These are phyloP conservation scores for Siniperca undulata DNA, from an alignment of 2,797 vertebrate genomes.

Conservation along the genomic window DNA sequence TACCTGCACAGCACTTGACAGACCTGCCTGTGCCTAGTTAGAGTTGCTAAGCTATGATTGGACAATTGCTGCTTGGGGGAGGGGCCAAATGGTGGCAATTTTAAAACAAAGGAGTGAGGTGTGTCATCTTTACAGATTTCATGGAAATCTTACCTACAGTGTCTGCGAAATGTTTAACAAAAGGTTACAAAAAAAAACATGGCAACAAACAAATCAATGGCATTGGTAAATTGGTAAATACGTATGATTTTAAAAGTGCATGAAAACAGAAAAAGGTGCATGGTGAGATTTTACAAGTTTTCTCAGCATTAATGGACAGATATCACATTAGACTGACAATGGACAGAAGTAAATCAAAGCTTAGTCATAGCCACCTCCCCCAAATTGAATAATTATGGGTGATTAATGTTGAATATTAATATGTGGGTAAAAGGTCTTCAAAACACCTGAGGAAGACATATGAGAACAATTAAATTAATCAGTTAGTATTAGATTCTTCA, in stretches of 20 bases:
- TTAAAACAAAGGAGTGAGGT: neutral
- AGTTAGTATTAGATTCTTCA: constrained; percentile 1
- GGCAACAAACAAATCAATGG: neutral
- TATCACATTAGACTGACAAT: neutral
- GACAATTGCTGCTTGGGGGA: too few relatives aligned
- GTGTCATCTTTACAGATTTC: neutral
- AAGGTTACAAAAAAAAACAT: neutral
- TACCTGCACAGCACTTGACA: too few relatives aligned
- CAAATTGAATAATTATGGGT: neutral
- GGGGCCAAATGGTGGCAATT: too few relatives aligned
- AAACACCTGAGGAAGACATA: neutral
- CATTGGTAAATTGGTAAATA: neutral
- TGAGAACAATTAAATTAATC: constrained; percentile 6
- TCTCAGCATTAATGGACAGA: neutral
- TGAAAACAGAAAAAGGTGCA: neutral
- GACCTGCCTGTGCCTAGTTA: too few relatives aligned
- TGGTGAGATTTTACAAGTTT: neutral
- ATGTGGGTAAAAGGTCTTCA: neutral
- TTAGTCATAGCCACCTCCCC: neutral
- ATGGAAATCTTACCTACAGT: neutral
- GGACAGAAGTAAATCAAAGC: neutral
- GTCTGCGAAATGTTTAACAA: neutral
- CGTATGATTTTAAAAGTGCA: neutral
- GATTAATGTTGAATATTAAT: neutral
- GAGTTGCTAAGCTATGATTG: too few relatives aligned